Percentiles rank a stretch among this genome's conserved stretches.
Conservation (phyloP, 2,113 vertebrate genomes). For the Procavia capensis region DNA sequence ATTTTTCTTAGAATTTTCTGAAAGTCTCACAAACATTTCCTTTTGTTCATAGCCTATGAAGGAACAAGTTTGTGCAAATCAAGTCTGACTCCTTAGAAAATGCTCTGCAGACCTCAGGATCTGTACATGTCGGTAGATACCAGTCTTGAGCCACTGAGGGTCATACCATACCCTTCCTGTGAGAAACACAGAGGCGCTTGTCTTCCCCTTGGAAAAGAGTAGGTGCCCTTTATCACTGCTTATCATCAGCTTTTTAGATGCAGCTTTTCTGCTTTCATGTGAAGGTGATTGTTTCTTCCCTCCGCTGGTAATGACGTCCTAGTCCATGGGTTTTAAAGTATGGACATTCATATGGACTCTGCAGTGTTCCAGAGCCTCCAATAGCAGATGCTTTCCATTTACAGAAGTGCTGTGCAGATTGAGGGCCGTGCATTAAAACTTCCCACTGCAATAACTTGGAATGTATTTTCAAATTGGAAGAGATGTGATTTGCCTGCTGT, state of each 20-base stretch:
- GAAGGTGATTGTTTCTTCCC: neutral
- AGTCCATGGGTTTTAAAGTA: neutral
- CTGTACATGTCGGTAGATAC: neutral
- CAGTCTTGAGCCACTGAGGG: neutral
- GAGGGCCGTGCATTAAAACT: neutral
- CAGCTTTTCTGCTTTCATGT: neutral
- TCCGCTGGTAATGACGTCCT: neutral
- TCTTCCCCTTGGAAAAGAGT: neutral
- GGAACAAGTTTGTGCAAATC: neutral
- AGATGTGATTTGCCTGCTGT: neutral
- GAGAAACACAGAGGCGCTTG: neutral
- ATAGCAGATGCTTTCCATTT: neutral
- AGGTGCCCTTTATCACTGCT: neutral
- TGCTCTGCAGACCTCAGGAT: neutral
- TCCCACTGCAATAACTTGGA: neutral
- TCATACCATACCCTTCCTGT: neutral
- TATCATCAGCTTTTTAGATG: neutral
- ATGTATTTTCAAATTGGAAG: neutral
- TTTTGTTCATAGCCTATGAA: neutral
- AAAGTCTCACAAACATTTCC: neutral
- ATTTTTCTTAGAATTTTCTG: neutral
- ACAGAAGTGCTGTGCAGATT: neutral
- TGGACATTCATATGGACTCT: neutral
- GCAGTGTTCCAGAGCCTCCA: neutral
- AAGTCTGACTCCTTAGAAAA: neutral